Evolutionary conservation across 2,888 invertebrate genomes (phyloP).

Genomic region (Chloromyia formosa): DNA sequence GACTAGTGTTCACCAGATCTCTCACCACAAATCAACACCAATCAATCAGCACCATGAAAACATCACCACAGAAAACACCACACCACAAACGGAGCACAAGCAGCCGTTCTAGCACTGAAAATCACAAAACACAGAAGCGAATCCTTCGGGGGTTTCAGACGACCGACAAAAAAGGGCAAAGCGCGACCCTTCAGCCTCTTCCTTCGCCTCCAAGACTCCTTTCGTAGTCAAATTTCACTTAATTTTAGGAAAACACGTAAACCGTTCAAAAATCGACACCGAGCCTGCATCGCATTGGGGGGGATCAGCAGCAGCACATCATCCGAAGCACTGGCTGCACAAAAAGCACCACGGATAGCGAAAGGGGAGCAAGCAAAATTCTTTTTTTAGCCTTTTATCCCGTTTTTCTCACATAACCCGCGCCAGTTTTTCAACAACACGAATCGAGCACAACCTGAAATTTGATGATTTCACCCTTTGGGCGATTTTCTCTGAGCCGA

Average conservation of each 20-base stretch:
- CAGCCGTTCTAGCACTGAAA: neutral
- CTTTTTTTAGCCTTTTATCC: slow-evolving; percentile 5
- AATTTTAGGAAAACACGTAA: neutral
- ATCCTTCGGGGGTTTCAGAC: too few relatives aligned
- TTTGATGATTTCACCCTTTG: neutral
- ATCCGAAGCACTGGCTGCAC: too few relatives aligned
- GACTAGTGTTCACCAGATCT: slow-evolving; percentile 10
- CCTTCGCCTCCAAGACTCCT: neutral
- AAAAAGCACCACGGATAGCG: too few relatives aligned
- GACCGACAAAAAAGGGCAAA: neutral
- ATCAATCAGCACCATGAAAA: slow-evolving; percentile 32
- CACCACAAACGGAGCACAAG: neutral
- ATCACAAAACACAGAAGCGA: slow-evolving; percentile 14
- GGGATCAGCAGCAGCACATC: neutral
- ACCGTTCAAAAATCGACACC: neutral
- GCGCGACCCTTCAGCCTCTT: neutral
- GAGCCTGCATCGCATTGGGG: neutral
- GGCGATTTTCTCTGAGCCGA: slow-evolving; percentile 1
- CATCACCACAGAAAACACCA: slow-evolving; percentile 28
- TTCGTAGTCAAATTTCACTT: neutral
- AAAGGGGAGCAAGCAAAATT: too few relatives aligned
- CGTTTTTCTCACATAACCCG: slow-evolving; percentile 34
- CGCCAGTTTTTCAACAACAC: neutral
- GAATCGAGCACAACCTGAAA: neutral
- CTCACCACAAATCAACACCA: slow-evolving; percentile 15